A percentile compares a stretch with the other conserved stretches of the same genome.
Conservation (phyloP, 2,888 invertebrate genomes). For the Cyclophora punctaria region DNA sequence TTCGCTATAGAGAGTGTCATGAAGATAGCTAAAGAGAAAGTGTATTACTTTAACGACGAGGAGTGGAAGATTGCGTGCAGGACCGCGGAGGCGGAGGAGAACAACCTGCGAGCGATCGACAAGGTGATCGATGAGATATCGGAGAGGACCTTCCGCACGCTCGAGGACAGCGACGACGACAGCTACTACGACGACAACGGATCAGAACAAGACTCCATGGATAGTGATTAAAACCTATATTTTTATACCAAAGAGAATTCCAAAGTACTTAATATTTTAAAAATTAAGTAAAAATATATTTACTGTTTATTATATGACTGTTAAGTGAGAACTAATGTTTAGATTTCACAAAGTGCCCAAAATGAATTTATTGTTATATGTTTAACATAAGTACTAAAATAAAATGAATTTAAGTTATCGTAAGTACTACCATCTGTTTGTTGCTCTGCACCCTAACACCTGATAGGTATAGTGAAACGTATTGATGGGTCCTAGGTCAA, state of each 20-base stretch:
- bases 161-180: constrained; percentile 22
- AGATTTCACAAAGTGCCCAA: neutral
- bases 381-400: too few species aligned
- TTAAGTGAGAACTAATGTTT: neutral
- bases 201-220: constrained; percentile 27
- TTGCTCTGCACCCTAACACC: too few species aligned
- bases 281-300: too few species aligned
- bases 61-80: constrained; percentile 25
- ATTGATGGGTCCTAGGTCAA: too few species aligned
- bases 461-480: too few species aligned
- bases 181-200: constrained; percentile 24
- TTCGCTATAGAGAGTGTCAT: constrained; percentile 23
- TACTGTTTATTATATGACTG: too few species aligned
- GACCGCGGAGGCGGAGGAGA: constrained; percentile 26
- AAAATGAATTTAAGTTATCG: too few species aligned
- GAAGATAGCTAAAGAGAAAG: constrained; percentile 28
- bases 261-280: neutral
- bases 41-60: constrained; percentile 18
- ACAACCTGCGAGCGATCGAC: constrained; percentile 26
- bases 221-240: constrained; percentile 20
- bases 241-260: neutral
- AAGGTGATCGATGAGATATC: constrained; percentile 30
- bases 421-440: too few species aligned
- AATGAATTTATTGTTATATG: neutral
- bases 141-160: constrained; percentile 22